phyloP scores from a whole-genome alignment of 2,888 invertebrate species.

The Anaspis maculata region DNA sequence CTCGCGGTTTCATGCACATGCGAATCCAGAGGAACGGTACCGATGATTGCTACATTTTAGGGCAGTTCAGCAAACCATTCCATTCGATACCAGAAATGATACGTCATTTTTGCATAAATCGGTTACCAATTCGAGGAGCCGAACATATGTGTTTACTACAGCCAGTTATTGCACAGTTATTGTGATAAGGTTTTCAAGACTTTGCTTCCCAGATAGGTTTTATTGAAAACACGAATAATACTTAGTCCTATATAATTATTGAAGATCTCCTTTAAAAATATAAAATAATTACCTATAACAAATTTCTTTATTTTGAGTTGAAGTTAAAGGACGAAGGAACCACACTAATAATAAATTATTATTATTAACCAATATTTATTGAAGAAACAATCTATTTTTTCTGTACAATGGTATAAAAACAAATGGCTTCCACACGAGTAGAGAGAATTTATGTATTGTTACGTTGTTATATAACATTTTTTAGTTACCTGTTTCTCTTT shows the following conservation, averaged over 20 bases:
- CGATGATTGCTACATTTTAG: slow-evolving; percentile 77
- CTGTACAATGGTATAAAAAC: too few species aligned
- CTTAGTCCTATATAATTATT: too few species aligned
- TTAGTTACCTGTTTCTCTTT: slow-evolving; percentile 19
- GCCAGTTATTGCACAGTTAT: slow-evolving; percentile 80
- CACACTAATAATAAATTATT: too few species aligned
- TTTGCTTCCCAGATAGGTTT: too few species aligned
- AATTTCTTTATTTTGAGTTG: too few species aligned
- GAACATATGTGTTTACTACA: slow-evolving; percentile 93
- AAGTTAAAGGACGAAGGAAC: too few species aligned
- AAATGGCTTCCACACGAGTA: slow-evolving; percentile 22
- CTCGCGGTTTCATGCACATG: slow-evolving; percentile 95
- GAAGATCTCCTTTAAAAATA: too few species aligned
- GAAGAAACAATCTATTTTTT: too few species aligned
- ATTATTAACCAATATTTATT: too few species aligned
- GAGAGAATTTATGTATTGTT: slow-evolving; percentile 12
- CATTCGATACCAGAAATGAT: slow-evolving; percentile 91
- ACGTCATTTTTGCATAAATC: slow-evolving; percentile 85
- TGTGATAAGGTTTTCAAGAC: slow-evolving; percentile 40
- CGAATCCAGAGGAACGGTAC: slow-evolving; percentile 73
- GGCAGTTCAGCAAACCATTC: slow-evolving; percentile 89
- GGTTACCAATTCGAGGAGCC: slow-evolving; percentile 89
- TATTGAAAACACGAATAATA: too few species aligned
- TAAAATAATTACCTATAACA: too few species aligned
- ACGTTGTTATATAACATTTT: slow-evolving; percentile 14